Percentiles rank a stretch among this genome's conserved stretches.
Conservation (phyloP, 2,888 invertebrate species). For the Leucophora obtusa region DNA sequence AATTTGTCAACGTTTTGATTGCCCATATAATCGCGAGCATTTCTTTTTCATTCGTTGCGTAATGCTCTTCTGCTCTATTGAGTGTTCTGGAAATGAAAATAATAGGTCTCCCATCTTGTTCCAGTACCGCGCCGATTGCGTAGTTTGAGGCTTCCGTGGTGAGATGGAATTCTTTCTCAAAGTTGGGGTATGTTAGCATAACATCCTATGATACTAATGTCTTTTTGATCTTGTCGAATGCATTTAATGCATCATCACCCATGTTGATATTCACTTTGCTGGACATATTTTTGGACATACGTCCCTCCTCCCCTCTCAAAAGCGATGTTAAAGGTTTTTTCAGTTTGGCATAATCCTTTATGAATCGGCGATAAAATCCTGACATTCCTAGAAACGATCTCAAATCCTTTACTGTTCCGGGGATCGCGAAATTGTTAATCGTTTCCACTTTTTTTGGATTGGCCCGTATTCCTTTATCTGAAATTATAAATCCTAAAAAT, state of each 20-base stretch:
- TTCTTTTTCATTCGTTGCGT: no score
- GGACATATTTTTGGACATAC: neutral
- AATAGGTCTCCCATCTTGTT: no score
- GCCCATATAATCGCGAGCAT: no score
- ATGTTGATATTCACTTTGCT: neutral
- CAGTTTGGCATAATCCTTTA: slow-evolving; percentile 15
- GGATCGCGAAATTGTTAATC: no score
- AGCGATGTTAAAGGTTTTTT: neutral
- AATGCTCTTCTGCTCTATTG: no score
- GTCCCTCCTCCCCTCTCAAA: no score
- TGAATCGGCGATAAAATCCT: slow-evolving; percentile 18
- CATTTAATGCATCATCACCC: slow-evolving; percentile 7
- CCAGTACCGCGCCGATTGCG: no score
- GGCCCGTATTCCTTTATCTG: neutral
- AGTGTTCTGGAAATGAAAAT: no score
- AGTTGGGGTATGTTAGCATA: slow-evolving; percentile 57
- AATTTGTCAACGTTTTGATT: no score
- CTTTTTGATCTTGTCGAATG: slow-evolving; percentile 11
- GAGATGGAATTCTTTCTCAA: slow-evolving; percentile 39
- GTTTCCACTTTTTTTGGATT: neutral
- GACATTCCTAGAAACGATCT: neutral
- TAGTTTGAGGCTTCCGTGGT: no score
- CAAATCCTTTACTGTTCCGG: neutral
- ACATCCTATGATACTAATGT: slow-evolving; percentile 5
- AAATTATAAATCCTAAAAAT: neutral